Conservation (phyloP, 2,888 invertebrate genomes). For the Fissipunctia ypsillon region DNA sequence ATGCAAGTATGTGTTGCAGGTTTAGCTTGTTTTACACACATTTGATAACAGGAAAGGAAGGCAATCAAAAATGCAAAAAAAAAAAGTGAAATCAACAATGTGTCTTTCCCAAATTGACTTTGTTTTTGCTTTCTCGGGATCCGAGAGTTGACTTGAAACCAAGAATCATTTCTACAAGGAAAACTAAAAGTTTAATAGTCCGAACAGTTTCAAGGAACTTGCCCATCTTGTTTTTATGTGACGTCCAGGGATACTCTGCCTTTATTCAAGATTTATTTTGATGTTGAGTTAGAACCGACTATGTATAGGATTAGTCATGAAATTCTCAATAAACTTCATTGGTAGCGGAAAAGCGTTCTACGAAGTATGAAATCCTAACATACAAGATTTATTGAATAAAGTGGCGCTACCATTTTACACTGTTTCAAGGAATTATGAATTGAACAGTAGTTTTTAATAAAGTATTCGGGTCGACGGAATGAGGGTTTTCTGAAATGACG, state of each 20-base stretch:
- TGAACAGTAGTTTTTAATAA: constrained; percentile 1
- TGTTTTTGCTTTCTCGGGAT: constrained; percentile 31
- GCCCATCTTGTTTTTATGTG: constrained; percentile 30
- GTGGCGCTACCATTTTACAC: constrained; percentile 33
- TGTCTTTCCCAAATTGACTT: neutral
- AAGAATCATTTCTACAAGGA: constrained; percentile 49
- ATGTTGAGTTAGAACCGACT: constrained; percentile 48
- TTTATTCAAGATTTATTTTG: constrained; percentile 54
- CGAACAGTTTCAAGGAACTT: constrained; percentile 50
- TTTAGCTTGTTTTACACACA: neutral
- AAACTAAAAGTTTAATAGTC: constrained; percentile 48
- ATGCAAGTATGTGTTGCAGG: neutral
- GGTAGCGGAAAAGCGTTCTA: constrained; percentile 56
- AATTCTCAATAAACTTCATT: constrained; percentile 58
- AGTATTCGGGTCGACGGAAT: constrained; percentile 5
- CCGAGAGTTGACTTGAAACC: neutral
- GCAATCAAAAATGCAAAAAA: neutral
- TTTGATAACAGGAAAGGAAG: constrained; percentile 27
- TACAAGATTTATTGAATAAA: constrained; percentile 53
- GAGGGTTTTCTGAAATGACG: too few relatives aligned
- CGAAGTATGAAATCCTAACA: constrained; percentile 49
- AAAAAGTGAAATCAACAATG: neutral
- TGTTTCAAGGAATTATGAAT: constrained; percentile 49
- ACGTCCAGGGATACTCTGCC: constrained; percentile 33
- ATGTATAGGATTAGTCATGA: constrained; percentile 62